Base-by-base conservation (phyloP, 1,140 invertebrate genomes). In the Oreohelix idahoensis region DNA sequence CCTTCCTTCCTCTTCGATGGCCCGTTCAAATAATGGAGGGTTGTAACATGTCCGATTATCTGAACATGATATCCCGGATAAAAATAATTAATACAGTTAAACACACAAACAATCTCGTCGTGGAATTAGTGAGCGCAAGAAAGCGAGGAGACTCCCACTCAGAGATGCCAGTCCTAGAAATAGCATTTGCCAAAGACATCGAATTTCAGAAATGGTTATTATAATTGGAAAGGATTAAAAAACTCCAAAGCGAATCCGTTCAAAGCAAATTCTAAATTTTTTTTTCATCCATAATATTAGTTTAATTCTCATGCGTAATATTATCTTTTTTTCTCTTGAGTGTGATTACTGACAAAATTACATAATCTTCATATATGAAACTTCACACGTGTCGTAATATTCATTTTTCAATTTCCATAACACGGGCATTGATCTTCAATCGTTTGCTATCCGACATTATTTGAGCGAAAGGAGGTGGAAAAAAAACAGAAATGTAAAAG, bases 151-250 rank as follows among this genome's bases (percentile, higher is more conserved):
- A 15, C 51, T 26, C 26, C 23, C 51, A 58, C 51, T 26, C 1
- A 17, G 51, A 58, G 51, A 58, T 58, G 26, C 8, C 15, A 58
- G 23, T 26, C 51, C 15, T 58, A 23, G 51, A 26, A 58, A 2
- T 5, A 58, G 23, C 51, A 26, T 26, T 58, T 58, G 51, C 26
- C 8, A 20, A 58, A 20, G 51, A 26, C 26, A 20, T 26, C 23
- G 2, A 11, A 17, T 4, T 58, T 58, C 51, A 26, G 51, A 58
- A 58, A 23, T 58, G 51, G 26, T 58, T 58, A 58, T 58, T 23
- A 58, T 58, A 58, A 58, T 58, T 58, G 51, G 51, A 58, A 58
- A 58, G 51, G 51, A 58, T 58, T 58, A 58, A 58, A 58, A 17
- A 58, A 5, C 20, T 4, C 4, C 8, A 58, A 58, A 58, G 51